Conservation (phyloP, 2,113 vertebrate species). For the Fregata magnificens region DNA sequence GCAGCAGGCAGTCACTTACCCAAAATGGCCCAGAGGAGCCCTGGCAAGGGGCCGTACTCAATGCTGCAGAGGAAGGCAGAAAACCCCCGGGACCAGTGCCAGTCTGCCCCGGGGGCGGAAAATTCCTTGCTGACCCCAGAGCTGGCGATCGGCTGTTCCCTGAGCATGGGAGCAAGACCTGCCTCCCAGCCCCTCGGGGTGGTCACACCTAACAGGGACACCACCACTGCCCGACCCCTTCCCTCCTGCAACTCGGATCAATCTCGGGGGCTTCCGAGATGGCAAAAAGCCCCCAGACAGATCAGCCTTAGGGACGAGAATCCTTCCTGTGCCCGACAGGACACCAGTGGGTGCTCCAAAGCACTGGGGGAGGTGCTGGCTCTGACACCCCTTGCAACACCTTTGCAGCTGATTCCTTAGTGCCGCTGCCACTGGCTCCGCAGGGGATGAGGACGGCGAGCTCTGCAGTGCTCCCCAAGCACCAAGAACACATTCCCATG, state of each 20-base stretch:
- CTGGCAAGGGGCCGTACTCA: not conserved
- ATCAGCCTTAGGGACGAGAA: not conserved
- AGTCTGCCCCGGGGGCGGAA: rapidly evolving
- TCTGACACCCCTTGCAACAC: no score
- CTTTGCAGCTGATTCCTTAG: not conserved
- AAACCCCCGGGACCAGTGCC: not conserved
- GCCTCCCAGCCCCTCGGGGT: no score
- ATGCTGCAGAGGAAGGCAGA: not conserved
- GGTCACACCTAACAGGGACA: not conserved
- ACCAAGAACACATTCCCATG: not conserved
- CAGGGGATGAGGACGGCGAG: not conserved
- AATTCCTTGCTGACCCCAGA: not conserved
- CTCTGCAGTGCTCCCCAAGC: not conserved
- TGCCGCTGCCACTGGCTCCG: not conserved
- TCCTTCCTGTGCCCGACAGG: not conserved
- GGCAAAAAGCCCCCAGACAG: not conserved
- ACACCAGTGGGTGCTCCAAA: not conserved
- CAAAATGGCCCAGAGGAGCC: not conserved
- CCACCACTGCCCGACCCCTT: not conserved
- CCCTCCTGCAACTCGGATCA: not conserved
- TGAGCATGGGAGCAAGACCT: not conserved
- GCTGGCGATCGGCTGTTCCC: not conserved
- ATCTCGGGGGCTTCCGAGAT: not conserved
- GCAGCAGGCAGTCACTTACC: not conserved
- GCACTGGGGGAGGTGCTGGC: not conserved